Percentiles rank a stretch among this genome's conserved stretches.
Evolutionary conservation across 2,113 vertebrate genomes (phyloP).

Genomic region (Eretmochelys imbricata): DNA sequence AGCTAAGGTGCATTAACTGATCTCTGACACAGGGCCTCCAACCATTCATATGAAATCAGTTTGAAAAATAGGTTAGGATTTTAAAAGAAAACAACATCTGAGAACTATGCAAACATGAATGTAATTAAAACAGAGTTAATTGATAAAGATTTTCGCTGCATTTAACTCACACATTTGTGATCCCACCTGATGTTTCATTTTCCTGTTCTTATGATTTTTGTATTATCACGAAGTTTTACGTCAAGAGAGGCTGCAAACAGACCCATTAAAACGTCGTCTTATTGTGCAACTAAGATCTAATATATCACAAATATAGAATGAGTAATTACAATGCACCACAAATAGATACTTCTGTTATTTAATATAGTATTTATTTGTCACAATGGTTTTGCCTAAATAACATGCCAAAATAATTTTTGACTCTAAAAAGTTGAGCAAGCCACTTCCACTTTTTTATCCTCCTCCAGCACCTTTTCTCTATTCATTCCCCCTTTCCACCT

Average conservation of each 20-base stretch:
- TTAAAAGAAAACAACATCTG: background rate
- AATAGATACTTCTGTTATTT: background rate
- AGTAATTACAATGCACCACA: background rate
- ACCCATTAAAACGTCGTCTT: background rate
- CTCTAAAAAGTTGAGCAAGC: background rate
- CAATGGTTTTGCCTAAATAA: background rate
- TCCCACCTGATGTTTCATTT: background rate
- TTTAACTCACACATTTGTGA: background rate
- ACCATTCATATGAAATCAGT: background rate
- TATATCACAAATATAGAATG: background rate
- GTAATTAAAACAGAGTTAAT: background rate
- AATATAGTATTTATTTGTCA: background rate
- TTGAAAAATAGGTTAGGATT: background rate
- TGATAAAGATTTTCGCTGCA: background rate
- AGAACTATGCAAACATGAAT: background rate
- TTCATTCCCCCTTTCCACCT: background rate
- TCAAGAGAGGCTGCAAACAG: background rate
- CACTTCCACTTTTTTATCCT: background rate
- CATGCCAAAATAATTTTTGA: background rate
- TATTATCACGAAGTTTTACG: background rate
- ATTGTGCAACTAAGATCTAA: background rate
- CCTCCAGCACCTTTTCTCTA: background rate
- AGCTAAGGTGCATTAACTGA: background rate
- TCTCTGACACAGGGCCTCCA: background rate
- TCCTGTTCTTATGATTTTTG: constrained; percentile 2